phyloP scores from a whole-genome alignment of 2,113 vertebrate species.

The Phalacrocorax pelagicus region DNA sequence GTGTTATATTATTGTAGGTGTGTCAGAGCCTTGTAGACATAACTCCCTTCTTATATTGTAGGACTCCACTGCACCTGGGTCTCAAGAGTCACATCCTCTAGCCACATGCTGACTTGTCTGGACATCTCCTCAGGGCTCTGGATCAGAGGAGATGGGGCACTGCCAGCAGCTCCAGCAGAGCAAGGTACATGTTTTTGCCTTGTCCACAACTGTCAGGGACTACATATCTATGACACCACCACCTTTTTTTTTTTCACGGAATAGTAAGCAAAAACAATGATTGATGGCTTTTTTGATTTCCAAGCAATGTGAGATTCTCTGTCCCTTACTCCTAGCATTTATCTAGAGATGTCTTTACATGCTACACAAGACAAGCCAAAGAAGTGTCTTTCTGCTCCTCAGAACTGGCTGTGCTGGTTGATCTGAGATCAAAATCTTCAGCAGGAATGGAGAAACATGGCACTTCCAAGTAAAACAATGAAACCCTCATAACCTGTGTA shows the following conservation, averaged over 20 bases:
- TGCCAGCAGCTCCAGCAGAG: background rate
- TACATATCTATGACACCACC: background rate
- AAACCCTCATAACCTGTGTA: background rate
- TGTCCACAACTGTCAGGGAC: slow-evolving; percentile 36
- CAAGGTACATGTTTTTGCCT: slow-evolving; percentile 8
- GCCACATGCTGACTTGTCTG: background rate
- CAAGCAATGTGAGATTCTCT: background rate
- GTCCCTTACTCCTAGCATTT: background rate
- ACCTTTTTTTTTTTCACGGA: slow-evolving; percentile 5
- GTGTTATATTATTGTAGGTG: background rate
- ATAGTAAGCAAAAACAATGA: background rate
- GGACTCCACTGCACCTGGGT: background rate
- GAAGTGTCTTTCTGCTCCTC: background rate
- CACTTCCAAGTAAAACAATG: background rate
- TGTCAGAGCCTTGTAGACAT: background rate
- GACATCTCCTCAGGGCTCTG: background rate
- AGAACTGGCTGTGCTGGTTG: background rate
- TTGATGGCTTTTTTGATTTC: slow-evolving; percentile 22
- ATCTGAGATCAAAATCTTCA: background rate
- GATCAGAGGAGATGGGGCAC: background rate
- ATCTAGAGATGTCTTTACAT: slow-evolving; percentile 8
- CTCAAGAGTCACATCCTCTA: background rate
- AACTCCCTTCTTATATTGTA: background rate
- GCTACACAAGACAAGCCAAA: background rate
- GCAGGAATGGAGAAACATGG: background rate